Percentiles rank a stretch among this genome's conserved stretches.
Conservation (phyloP, 2,888 invertebrate genomes). For the Rotaria magnacalcarata region DNA sequence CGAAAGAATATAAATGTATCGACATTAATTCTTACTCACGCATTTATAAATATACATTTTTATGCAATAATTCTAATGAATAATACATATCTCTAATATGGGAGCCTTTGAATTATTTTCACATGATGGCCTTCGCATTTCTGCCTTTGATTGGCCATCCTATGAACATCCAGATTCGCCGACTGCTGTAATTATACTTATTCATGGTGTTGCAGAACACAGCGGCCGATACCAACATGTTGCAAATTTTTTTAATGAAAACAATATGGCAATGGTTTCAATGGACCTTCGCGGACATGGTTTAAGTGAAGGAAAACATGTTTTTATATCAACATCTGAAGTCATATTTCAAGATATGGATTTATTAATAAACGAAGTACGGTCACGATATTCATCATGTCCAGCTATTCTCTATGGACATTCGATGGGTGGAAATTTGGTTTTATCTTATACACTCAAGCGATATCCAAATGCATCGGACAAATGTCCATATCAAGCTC, state of each 20-base stretch:
- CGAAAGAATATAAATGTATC: no score
- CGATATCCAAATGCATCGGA: background rate
- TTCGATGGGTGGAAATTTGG: constrained; percentile 9
- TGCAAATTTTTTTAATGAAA: background rate
- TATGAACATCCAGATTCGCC: background rate
- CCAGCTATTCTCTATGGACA: constrained; percentile 21
- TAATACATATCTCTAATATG: background rate
- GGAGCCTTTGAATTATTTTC: background rate
- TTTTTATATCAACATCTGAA: background rate
- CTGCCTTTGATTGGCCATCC: background rate
- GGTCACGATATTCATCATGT: background rate
- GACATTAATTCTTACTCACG: no score
- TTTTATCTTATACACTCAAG: background rate
- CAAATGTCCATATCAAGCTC: background rate
- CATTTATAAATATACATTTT: no score
- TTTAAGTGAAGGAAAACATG: background rate
- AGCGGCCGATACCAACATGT: background rate
- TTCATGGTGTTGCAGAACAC: constrained; percentile 1
- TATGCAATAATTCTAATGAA: no score
- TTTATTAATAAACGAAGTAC: background rate
- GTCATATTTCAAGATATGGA: background rate
- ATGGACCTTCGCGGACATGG: constrained; percentile 28
- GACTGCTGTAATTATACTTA: background rate
- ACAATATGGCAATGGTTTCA: background rate
- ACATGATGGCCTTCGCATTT: background rate